phyloP scores from a whole-genome alignment of 2,797 vertebrate species.

The Muraenolepis orangiensis region DNA sequence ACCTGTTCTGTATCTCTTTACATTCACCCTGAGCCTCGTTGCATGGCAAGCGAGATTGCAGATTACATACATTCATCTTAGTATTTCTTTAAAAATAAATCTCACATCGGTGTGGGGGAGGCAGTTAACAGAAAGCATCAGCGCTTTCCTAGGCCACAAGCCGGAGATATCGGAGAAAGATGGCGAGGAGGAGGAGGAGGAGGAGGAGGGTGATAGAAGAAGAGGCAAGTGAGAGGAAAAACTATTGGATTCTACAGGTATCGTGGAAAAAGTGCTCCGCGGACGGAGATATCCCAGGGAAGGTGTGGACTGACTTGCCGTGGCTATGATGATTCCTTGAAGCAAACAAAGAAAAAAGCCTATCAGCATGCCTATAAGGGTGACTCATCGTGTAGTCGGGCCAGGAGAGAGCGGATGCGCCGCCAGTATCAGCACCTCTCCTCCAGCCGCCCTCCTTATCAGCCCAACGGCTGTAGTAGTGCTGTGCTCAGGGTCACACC shows the following conservation, averaged over 20 bases:
- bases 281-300: conserved; percentile 64
- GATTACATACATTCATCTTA: neutral
- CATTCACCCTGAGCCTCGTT: conserved; percentile 32
- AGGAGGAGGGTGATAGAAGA: neutral
- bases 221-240: conserved; percentile 27
- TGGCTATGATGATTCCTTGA: conserved; percentile 35
- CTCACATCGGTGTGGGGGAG: neutral
- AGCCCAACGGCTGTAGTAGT: conserved; percentile 31
- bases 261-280: conserved; percentile 45
- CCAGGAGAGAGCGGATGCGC: conserved; percentile 33
- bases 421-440: conserved; percentile 58
- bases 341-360: neutral
- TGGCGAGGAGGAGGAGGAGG: too few relatives aligned
- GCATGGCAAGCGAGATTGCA: conserved; percentile 5
- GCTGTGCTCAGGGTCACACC: conserved; percentile 30
- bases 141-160: neutral
- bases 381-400: conserved; percentile 18
- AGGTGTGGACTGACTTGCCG: conserved; percentile 62
- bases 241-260: conserved; percentile 43
- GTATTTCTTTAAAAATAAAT: too few relatives aligned
- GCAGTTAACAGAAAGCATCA: neutral
- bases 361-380: conserved; percentile 36
- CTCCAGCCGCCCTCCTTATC: conserved; percentile 69
- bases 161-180: neutral
- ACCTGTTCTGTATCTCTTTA: neutral